These are phyloP conservation scores for Centroberyx gerrardi DNA, from an alignment of 2,797 vertebrate genomes.

Conservation along the genomic window DNA sequence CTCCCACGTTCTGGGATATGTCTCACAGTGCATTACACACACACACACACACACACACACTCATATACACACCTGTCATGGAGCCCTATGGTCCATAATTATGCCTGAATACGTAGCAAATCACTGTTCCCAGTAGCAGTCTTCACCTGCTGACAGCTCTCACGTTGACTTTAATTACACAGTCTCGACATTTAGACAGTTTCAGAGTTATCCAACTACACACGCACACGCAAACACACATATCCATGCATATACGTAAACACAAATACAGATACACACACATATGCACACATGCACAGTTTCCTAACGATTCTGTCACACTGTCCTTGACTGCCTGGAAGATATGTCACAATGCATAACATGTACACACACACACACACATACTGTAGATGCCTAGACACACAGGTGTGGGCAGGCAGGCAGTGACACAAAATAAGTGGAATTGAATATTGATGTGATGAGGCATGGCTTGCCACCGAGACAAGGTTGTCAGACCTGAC, in stretches of 20 bases:
- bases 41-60: neutral
- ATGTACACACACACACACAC: constrained; percentile 11
- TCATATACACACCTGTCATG: constrained; percentile 41
- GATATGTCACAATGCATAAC: constrained; percentile 39
- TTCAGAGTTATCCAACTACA: constrained; percentile 50
- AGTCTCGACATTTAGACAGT: constrained; percentile 69
- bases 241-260: neutral
- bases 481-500: constrained; percentile 35
- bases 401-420: constrained; percentile 41
- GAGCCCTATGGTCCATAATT: constrained; percentile 68
- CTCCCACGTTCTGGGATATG: constrained; percentile 23
- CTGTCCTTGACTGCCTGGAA: constrained; percentile 62
- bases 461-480: constrained; percentile 2
- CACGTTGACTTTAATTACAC: constrained; percentile 75
- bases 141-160: constrained; percentile 72
- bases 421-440: constrained; percentile 37
- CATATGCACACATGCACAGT: neutral
- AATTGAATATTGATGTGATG: constrained; percentile 69
- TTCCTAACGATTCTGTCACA: constrained; percentile 58
- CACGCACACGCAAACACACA: constrained; percentile 36
- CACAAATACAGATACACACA: too few species aligned
- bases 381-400: constrained; percentile 42
- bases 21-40: constrained; percentile 27
- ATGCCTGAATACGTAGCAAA: constrained; percentile 53
- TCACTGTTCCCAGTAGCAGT: constrained; percentile 62